Evolutionary conservation across 35 echinoderm and acorn worm species (phyloP).

Genomic region (Hemicentrotus pulcherrimus): DNA sequence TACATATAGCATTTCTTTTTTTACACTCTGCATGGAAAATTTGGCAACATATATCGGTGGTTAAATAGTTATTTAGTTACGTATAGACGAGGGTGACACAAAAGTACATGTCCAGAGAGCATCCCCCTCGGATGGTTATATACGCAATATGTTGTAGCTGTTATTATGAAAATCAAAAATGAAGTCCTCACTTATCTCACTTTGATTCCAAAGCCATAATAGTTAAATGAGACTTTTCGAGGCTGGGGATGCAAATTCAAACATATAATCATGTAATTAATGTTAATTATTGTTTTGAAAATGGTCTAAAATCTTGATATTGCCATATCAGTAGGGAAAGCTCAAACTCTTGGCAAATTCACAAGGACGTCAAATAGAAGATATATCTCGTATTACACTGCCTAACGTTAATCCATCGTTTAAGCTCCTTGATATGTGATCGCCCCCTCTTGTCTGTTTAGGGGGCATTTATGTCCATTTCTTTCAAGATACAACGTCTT

Average conservation of each 20-base stretch:
- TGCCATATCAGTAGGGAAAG: not conserved
- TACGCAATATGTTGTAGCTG: no score
- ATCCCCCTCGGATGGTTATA: no score
- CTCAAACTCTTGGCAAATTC: not conserved
- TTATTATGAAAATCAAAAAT: no score
- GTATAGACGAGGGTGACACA: no score
- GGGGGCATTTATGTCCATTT: not conserved
- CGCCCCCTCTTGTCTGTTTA: not conserved
- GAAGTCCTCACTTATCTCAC: not conserved
- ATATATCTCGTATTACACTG: not conserved
- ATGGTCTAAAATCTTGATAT: not conserved
- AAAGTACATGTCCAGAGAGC: no score
- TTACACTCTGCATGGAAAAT: no score
- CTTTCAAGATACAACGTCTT: not conserved
- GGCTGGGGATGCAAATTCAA: not conserved
- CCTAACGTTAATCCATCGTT: no score
- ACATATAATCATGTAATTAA: not conserved
- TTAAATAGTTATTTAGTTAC: no score
- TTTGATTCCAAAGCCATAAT: not conserved
- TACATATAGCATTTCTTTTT: no score
- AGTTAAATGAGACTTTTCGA: not conserved
- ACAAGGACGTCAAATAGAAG: not conserved
- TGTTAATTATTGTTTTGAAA: not conserved
- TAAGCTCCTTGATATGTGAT: no score
- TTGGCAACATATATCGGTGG: no score